Evolutionary conservation across 1,140 invertebrate genomes (phyloP).

Genomic region (Drosophila navojoa): DNA sequence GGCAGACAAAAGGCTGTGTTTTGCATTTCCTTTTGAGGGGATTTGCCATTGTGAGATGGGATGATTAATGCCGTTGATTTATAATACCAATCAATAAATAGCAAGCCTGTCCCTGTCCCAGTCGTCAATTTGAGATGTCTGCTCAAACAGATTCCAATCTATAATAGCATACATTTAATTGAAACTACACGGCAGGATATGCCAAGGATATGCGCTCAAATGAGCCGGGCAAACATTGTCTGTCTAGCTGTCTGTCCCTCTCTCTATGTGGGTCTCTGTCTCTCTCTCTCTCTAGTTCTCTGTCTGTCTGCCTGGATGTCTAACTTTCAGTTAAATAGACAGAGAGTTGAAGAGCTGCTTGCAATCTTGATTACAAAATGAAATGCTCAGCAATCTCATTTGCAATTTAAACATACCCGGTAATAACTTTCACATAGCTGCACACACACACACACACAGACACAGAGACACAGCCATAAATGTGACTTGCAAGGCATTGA

Average conservation of each 20-base stretch:
- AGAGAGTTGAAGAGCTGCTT: not conserved
- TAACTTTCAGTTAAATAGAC: conserved; percentile 7
- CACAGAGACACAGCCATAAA: not conserved
- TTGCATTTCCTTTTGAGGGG: conserved; percentile 26
- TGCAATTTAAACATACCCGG: conserved; percentile 45
- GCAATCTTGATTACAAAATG: conserved; percentile 57
- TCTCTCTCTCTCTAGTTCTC: no score
- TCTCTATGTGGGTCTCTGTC: no score
- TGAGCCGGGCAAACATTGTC: conserved; percentile 61
- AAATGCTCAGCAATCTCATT: conserved; percentile 45
- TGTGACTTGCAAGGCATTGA: conserved; percentile 44
- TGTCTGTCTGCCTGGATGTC: conserved; percentile 11
- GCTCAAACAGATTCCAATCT: conserved; percentile 51
- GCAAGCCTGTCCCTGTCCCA: conserved; percentile 31
- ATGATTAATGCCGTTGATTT: conserved; percentile 60
- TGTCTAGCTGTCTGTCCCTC: not conserved
- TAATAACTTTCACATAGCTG: conserved; percentile 37
- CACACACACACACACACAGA: conserved; percentile 6
- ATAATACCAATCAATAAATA: conserved; percentile 47
- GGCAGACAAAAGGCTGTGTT: conserved; percentile 25
- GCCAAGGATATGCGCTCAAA: conserved; percentile 20
- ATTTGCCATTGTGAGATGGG: conserved; percentile 32
- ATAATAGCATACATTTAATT: conserved; percentile 64
- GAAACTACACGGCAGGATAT: conserved; percentile 36
- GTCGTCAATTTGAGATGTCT: conserved; percentile 28